Evolutionary conservation across 2,888 invertebrate species (phyloP).

Genomic region (Euzetes globulus): DNA sequence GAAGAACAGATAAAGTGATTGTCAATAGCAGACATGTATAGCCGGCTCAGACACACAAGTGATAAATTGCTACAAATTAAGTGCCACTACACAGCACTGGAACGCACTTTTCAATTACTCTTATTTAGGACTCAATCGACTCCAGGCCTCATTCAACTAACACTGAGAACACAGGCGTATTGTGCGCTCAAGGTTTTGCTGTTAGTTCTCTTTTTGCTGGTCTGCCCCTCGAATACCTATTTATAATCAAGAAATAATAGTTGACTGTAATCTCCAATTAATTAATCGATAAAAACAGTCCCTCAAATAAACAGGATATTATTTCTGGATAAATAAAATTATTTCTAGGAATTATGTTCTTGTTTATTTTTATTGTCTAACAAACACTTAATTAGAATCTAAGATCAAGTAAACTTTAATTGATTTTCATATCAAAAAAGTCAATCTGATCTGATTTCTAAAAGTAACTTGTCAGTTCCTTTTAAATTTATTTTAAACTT

Average conservation of each 20-base stretch:
- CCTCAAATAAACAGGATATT: too few relatives aligned
- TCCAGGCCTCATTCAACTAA: constrained; percentile 11
- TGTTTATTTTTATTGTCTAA: too few relatives aligned
- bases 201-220: not conserved
- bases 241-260: not conserved
- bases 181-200: not conserved
- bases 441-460: too few relatives aligned
- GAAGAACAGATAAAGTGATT: constrained; percentile 28
- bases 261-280: too few relatives aligned
- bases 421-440: too few relatives aligned
- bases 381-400: too few relatives aligned
- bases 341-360: too few relatives aligned
- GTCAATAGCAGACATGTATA: constrained; percentile 28
- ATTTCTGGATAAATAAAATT: too few relatives aligned
- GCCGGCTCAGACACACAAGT: constrained; percentile 17
- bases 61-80: constrained; percentile 32
- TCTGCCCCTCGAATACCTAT: not conserved
- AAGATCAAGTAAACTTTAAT: too few relatives aligned
- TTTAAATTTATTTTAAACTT: too few relatives aligned
- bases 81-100: constrained; percentile 14
- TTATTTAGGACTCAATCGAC: constrained; percentile 21
- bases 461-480: too few relatives aligned
- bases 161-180: not conserved
- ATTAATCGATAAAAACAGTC: too few relatives aligned
- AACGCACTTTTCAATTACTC: constrained; percentile 28